Percentiles rank a stretch among this genome's conserved stretches.
Evolutionary conservation across 1,140 invertebrate genomes (phyloP).

Genomic region (Hycleus cichorii): DNA sequence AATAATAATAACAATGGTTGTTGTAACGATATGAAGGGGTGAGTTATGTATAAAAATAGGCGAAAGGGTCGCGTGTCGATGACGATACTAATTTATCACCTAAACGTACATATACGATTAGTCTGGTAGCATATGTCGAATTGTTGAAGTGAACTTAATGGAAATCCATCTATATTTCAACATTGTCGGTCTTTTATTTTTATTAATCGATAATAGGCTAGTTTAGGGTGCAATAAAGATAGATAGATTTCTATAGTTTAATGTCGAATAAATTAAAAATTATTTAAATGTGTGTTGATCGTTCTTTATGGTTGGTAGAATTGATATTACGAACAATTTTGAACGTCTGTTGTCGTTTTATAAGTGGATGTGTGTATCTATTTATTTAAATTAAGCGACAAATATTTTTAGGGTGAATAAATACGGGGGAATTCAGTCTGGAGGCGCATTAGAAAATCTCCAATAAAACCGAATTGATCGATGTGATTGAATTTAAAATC

Average conservation of each 20-base stretch:
- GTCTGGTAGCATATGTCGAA: slow-evolving; percentile 22
- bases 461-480: no score
- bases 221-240: neutral
- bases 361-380: slow-evolving; percentile 10
- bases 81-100: slow-evolving; percentile 20
- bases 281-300: slow-evolving; percentile 20
- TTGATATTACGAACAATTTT: slow-evolving; percentile 11
- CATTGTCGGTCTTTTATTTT: neutral
- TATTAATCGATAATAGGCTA: neutral
- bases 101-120: slow-evolving; percentile 16
- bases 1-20: no score
- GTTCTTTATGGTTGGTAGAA: slow-evolving; percentile 14
- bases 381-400: slow-evolving; percentile 16
- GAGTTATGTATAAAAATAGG: slow-evolving; percentile 7
- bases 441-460: no score
- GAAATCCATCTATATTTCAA: neutral
- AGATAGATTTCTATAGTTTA: neutral
- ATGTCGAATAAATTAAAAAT: slow-evolving; percentile 17
- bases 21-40: slow-evolving; percentile 5
- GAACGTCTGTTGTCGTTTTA: slow-evolving; percentile 1
- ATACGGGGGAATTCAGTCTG: neutral
- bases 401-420: slow-evolving; percentile 13
- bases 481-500: no score
- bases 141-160: slow-evolving; percentile 13
- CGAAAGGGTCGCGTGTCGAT: slow-evolving; percentile 16